Evolutionary conservation across 2,113 vertebrate species (phyloP), one percentile per base, ranked within the genome.

Genomic region (Illadopsis cleaveri): DNA sequence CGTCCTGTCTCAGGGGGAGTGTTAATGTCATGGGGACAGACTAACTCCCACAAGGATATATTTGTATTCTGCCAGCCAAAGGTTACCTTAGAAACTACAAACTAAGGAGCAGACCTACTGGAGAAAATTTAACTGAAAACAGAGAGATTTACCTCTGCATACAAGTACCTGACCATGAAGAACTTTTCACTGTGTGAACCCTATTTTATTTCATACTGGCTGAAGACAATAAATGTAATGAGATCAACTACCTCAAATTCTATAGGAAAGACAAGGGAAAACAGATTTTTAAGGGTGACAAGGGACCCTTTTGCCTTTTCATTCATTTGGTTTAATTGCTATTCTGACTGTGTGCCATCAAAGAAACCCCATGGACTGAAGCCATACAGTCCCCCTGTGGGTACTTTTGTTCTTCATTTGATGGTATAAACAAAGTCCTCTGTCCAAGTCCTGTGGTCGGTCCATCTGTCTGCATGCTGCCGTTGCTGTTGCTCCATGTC

Each of bases 401-500:
- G 60, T 86, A 31, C 15, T 86, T 92, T 60, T 33, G 65, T 73
- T 80, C 60, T 93, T 83, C 20, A 51, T 91, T 69, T 90, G 50
- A 65, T 73, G 61, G 47, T 24, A 71, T 37, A 83, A 86, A 40
- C 60, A 37, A 77, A 71, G 37, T 45, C 64, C 48, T 90, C 93
- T 78, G 64, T 92, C 90, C 90, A 86, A 13, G 14, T 90, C 68
- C 79, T 90, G 47, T 45, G 35, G 64, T 56, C 0, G 0, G 35
- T 90, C 90, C 71, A 94, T 96, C 94, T 93, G 94, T 73, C 62
- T 96, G 62, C 25, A 58, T 66, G 58, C 61, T 73, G 30, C 66
- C 24, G 2, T 10, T 87, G 53, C 30, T 12, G 1, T 24, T 95
- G 65, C 86, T 84, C 51, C 27, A 10, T 81, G 69, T 86, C 54